Percentiles rank a stretch among this genome's conserved stretches.
Evolutionary conservation across 2,113 vertebrate genomes (phyloP).

Genomic region (Rhabdornis inornatus): DNA sequence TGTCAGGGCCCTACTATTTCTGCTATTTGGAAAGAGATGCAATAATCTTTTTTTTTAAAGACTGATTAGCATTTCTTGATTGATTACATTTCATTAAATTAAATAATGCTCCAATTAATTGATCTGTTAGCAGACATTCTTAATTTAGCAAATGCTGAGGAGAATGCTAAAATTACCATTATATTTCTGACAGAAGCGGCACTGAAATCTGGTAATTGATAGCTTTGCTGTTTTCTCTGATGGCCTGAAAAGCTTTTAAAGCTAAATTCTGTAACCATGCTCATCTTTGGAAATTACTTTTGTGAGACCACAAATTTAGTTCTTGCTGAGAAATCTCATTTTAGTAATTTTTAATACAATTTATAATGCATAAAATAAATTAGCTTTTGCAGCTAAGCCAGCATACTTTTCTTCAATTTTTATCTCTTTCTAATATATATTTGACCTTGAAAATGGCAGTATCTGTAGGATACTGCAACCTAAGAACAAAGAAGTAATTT

Average conservation of each 20-base stretch:
- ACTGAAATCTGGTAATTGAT: slow-evolving; percentile 74
- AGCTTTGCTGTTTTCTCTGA: slow-evolving; percentile 76
- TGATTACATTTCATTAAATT: slow-evolving; percentile 73
- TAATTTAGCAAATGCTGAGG: slow-evolving; percentile 72
- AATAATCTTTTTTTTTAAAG: slow-evolving; percentile 31
- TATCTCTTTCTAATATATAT: slow-evolving; percentile 78
- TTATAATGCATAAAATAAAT: slow-evolving; percentile 79
- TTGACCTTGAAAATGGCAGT: slow-evolving; percentile 81
- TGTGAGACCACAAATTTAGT: slow-evolving; percentile 74
- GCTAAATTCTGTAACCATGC: slow-evolving; percentile 74
- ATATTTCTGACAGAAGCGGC: slow-evolving; percentile 71
- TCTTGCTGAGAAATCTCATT: slow-evolving; percentile 82
- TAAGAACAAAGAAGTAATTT: slow-evolving; percentile 82
- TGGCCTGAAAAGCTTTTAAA: slow-evolving; percentile 77
- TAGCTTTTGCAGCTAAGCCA: slow-evolving; percentile 76
- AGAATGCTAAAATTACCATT: slow-evolving; percentile 76
- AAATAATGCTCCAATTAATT: slow-evolving; percentile 75
- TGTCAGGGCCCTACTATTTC: background rate
- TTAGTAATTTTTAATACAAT: slow-evolving; percentile 77
- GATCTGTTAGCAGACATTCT: slow-evolving; percentile 76
- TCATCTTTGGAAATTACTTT: slow-evolving; percentile 79
- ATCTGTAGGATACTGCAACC: slow-evolving; percentile 78
- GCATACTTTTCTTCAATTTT: slow-evolving; percentile 79
- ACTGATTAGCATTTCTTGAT: slow-evolving; percentile 60
- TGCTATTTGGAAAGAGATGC: background rate